Evolutionary conservation across 2,888 invertebrate species (phyloP), one percentile per base, ranked within the genome.

Genomic region (Lydus trimaculatus): DNA sequence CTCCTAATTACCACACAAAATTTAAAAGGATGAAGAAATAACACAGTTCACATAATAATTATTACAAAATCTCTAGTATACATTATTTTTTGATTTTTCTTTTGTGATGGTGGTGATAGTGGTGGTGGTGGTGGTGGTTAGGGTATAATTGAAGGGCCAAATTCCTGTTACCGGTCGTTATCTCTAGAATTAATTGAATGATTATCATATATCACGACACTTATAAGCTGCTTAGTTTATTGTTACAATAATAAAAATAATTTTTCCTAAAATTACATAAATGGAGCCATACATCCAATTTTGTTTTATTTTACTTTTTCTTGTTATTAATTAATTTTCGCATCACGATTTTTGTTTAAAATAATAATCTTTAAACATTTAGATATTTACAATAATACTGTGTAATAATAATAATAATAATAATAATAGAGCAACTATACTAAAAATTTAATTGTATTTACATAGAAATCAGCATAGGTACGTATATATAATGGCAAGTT

Each of bases 201-300:
- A 79, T 80, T 78, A 79, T 80, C 80, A 80, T 80, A 77, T 83
- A 84, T 83, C 83, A 84, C 83, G 82, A 84, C 84, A 84, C 76
- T 82, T 81, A 84, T 80, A 84, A 84, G 84, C 84, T 83, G 80
- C 80, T 79, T 82, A 81, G 77, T 75, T 80, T 79, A 78, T 78
- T 74, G 78, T 52, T 52, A 52, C 25, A 78, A 81, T 82, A 82
- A 79, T 79, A 83, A 83, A 83, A 82, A 82, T 82, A 83, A 79
- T 80, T 76, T 81, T 79, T 79, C 76, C 81, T 82, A 80, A 52
- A 52, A 77, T 75, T 78, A 80, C 78, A 81, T 79, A 52, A 25
- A 80, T 78, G 75, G 77, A 79, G 76, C 76, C 74, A 68, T 73
- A 75, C 74, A 75, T 72, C 74, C 77, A 75, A 72, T 77, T 73